A percentile compares a stretch with the other conserved stretches of the same genome.
Evolutionary conservation across 2,113 vertebrate genomes (phyloP).

Genomic region (Regulus satrapa): DNA sequence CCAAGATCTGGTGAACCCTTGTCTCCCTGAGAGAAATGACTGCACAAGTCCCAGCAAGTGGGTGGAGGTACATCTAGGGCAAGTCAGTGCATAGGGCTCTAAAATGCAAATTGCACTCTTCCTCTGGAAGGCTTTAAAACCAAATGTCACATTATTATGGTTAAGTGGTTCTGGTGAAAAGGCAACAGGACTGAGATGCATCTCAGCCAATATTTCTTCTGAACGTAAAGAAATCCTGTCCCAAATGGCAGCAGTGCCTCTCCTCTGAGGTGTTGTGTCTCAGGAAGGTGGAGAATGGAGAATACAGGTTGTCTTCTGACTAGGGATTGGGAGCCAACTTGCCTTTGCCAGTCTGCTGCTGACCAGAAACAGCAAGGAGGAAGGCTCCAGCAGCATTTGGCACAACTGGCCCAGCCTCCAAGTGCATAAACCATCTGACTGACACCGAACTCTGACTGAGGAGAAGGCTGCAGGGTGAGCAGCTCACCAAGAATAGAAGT

Average conservation of each 20-base stretch:
- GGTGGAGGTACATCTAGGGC: not conserved
- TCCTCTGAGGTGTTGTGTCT: not conserved
- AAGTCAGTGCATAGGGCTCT: not conserved
- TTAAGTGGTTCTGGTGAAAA: not conserved
- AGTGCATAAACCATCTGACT: not conserved
- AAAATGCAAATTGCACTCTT: not conserved
- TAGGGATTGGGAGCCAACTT: not conserved
- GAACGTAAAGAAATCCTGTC: not conserved
- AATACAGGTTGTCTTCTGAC: not conserved
- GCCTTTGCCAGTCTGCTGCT: not conserved
- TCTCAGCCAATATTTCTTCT: not conserved
- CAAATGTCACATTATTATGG: not conserved
- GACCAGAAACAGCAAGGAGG: not conserved
- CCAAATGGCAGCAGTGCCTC: not conserved
- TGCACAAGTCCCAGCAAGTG: not conserved
- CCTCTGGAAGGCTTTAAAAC: not conserved
- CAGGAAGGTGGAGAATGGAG: not conserved
- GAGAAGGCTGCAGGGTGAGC: not conserved
- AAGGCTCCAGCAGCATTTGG: not conserved
- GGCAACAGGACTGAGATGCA: not conserved
- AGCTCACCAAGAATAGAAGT: not conserved
- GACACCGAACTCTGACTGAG: not conserved
- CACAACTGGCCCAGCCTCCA: not conserved
- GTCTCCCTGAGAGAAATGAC: not conserved
- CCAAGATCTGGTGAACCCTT: not conserved